Evolutionary conservation across 2,888 invertebrate species (phyloP), one percentile per base, ranked within the genome.

Genomic region (Sialis fuliginosa): DNA sequence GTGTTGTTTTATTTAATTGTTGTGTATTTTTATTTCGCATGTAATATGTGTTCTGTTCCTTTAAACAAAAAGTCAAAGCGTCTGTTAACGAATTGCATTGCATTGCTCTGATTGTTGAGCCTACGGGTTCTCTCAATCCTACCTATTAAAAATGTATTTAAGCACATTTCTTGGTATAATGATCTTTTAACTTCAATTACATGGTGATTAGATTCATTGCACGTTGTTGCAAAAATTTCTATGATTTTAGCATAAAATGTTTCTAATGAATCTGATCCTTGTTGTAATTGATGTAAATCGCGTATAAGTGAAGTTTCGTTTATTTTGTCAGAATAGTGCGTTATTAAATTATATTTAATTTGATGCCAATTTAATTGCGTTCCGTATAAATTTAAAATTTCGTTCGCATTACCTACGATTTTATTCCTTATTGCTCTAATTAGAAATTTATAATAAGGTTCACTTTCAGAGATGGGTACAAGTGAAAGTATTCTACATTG

Each of bases 61-160:
- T 48, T 22, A 54, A 50, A 34, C 54, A 54, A 12, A 40, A 51
- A 2, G 48, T 46, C 10, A 54, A 51, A 9, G 53, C 54, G 35
- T 37, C 47, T 10, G 51, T 46, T 6, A 54, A 22, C 1, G 52
- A 48, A 8, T 48, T 47, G 39, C 51, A 53, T 45, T 46, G 50
- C 51, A 52, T 53, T 13, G 54, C 51, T 45, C 53, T 50, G 13
- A 55, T 52, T 6, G 48, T 53, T 32, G 54, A 50, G 7, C 54
- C 52, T 9, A 54, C 35, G 6, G 54, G 54, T 52, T 53, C 54
- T 37, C 44, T 53, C 6, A 54, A 40, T 4, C 52, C 52, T 4
- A 42, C 48, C n/a, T 4, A 42, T 48, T 10, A 54, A 12, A 33
- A 54, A 54, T 3, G 39, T 37, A 39, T 54, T 55, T 8, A 54